These are phyloP conservation scores for Stenurella melanura DNA, from an alignment of 2,888 invertebrate species.

Conservation along the genomic window DNA sequence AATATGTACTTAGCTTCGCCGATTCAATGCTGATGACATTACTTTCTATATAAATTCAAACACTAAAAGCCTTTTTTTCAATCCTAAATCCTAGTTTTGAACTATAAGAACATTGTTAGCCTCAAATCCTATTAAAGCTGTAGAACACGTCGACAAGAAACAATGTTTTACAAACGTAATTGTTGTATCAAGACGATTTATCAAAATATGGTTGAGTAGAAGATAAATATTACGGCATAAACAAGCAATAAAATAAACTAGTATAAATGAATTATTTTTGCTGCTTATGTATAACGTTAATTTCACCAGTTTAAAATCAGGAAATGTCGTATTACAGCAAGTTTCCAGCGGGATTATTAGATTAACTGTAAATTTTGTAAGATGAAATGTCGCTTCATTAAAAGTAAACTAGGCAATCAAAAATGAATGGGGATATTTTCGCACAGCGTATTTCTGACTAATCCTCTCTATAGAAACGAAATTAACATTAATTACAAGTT, in stretches of 20 bases:
- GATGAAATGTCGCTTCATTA: slow-evolving; percentile 1
- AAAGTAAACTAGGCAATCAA: neutral
- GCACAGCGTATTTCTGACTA: neutral
- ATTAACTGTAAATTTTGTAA: slow-evolving; percentile 7
- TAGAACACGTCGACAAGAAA: neutral
- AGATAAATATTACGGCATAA: neutral
- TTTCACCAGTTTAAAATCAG: neutral
- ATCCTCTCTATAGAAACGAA: no score
- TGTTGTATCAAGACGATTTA: neutral
- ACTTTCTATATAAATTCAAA: neutral
- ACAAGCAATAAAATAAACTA: neutral
- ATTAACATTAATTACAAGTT: no score
- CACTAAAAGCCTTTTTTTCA: neutral
- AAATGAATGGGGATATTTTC: neutral
- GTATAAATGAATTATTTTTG: neutral
- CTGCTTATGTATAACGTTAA: neutral
- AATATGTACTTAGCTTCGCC: neutral
- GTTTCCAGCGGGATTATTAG: slow-evolving; percentile 1
- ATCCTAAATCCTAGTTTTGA: neutral
- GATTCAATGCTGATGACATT: neutral
- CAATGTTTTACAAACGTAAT: neutral
- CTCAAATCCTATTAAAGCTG: neutral
- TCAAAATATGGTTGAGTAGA: neutral
- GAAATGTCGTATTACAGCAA: neutral
- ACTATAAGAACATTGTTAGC: neutral